Evolutionary conservation across 2,113 vertebrate species (phyloP), one percentile per base, ranked within the genome.

Genomic region (Prochilodus magdalenae): DNA sequence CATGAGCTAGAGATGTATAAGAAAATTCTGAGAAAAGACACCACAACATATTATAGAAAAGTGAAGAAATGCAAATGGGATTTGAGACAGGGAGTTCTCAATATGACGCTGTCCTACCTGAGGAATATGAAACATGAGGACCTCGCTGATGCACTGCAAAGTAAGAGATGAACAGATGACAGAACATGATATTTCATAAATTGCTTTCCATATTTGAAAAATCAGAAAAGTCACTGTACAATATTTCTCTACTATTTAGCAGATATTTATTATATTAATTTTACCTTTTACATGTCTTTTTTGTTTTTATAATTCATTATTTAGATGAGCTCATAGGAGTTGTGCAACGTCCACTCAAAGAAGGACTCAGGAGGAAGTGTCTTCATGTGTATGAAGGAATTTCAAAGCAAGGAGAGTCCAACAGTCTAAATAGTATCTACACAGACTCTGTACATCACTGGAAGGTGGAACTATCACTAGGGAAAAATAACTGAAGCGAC

Each of bases 381-480:
- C 8, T 33, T 22, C 22, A 10, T 16, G 71, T 81, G 22, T 81
- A 8, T 11, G 79, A 81, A 81, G 79, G 79, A 66, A 75, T 75
- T 66, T 71, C 79, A 75, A 74, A 81, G 44, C 71, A 55, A 22
- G 79, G 79, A 40, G 59, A 74, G 27, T 74, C 59, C 59, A 81
- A 15, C 27, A 30, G 7, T 36, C 79, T 81, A 5, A 73, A 65
- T 40, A 81, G 70, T 22, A 79, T 79, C 65, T 79, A 79, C 53
- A 79, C 77, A 60, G 77, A 79, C n/a, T 59, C 77, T 79, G 65
- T 81, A 81, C 57, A 79, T 83, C 18, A 83, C 81, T 67, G n/a
- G 57, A 27, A 10, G 47, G 69, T 40, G 12, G 2, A 27, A 30
- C 15, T 62, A 6, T 20, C 71, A 44, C 67, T 6, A 36, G 57